phyloP scores from a whole-genome alignment of 2,797 vertebrate genomes.

The Rhinoraja longicauda region DNA sequence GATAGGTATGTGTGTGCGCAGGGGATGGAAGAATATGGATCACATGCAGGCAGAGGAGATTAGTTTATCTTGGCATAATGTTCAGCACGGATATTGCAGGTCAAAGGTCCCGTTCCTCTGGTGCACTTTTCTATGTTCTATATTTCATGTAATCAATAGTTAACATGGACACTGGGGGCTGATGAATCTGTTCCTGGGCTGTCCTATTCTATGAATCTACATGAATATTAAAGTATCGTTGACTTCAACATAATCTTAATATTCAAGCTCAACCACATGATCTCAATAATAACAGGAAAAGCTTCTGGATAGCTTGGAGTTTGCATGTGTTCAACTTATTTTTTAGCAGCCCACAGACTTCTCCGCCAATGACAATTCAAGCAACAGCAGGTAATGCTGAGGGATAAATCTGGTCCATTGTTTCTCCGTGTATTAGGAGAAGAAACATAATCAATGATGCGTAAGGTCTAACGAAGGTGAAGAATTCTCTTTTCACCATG shows the following conservation, averaged over 20 bases:
- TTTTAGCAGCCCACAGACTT: background rate
- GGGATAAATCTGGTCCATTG: background rate
- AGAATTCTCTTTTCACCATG: background rate
- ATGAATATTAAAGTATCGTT: background rate
- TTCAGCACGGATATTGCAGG: too few species aligned
- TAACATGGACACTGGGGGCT: too few species aligned
- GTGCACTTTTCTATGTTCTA: too few species aligned
- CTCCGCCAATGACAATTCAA: background rate
- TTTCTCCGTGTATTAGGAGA: background rate
- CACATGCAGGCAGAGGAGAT: too few species aligned
- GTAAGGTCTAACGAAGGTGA: background rate
- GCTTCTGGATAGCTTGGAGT: background rate
- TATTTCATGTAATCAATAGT: too few species aligned
- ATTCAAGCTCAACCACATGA: background rate
- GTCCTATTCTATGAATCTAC: too few species aligned
- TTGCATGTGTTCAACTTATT: background rate
- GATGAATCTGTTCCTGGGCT: too few species aligned
- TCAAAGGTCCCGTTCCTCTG: too few species aligned
- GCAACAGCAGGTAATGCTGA: background rate
- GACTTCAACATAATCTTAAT: background rate
- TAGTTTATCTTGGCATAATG: too few species aligned
- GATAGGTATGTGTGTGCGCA: too few species aligned
- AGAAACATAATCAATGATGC: slow-evolving; percentile 7
- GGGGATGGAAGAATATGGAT: too few species aligned
- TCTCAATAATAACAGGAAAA: background rate